These are phyloP conservation scores for Mesitornis unicolor DNA, from an alignment of 2,113 vertebrate genomes.

Conservation along the genomic window DNA sequence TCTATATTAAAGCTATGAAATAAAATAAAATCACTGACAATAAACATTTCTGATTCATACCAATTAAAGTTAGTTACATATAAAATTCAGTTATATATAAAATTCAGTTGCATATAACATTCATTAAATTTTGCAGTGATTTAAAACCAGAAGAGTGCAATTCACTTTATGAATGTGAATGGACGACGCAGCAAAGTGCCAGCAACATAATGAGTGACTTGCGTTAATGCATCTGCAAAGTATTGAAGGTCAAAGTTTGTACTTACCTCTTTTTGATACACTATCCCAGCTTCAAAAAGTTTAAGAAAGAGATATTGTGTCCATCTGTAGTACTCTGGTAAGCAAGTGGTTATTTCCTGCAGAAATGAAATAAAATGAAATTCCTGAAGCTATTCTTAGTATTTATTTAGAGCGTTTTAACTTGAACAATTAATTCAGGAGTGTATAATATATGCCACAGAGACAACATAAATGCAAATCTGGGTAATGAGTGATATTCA, in stretches of 20 bases:
- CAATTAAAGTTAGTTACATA: neutral
- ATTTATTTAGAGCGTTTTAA: neutral
- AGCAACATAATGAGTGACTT: neutral
- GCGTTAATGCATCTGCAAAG: neutral
- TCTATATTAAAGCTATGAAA: neutral
- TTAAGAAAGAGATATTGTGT: conserved; percentile 94
- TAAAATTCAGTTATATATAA: neutral
- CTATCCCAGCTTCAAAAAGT: conserved; percentile 89
- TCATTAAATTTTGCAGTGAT: neutral
- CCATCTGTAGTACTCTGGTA: conserved; percentile 95
- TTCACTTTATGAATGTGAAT: neutral
- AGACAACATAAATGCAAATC: neutral
- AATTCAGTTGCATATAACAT: neutral
- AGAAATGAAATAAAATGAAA: neutral
- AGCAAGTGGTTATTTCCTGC: conserved; percentile 93
- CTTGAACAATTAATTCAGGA: neutral
- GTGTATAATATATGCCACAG: neutral
- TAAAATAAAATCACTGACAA: neutral
- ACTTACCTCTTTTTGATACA: conserved; percentile 95
- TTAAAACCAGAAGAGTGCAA: neutral
- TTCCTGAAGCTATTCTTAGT: neutral
- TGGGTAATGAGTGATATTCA: neutral
- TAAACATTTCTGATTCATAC: neutral
- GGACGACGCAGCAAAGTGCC: neutral
- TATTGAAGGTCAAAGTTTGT: neutral